Conservation (phyloP, 2,113 vertebrate genomes). For the Chinchilla lanigera region DNA sequence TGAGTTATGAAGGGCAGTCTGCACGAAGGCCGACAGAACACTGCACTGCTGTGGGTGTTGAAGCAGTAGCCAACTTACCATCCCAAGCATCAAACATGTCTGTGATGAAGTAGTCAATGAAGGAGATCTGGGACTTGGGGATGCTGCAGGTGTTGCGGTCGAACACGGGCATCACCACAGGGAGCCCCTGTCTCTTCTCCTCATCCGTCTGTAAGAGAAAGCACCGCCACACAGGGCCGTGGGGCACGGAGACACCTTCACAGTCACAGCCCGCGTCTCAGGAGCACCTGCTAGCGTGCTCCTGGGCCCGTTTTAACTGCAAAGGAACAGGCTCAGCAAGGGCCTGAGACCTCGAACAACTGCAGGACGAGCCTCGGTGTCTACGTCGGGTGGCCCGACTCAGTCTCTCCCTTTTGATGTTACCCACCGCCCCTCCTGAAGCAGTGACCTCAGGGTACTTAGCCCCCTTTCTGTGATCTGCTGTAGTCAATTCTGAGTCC, state of each 20-base stretch:
- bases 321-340: background rate
- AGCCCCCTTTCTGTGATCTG: background rate
- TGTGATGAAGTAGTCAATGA: slow-evolving; percentile 99
- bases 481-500: background rate
- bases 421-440: background rate
- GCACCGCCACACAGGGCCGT: slow-evolving; percentile 22
- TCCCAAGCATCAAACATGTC: slow-evolving; percentile 99
- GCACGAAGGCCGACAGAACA: background rate
- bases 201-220: slow-evolving; percentile 94
- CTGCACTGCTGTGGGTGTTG: background rate
- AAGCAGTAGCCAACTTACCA: slow-evolving; percentile 87
- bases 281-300: background rate
- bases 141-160: slow-evolving; percentile 97
- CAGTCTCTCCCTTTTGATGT: background rate
- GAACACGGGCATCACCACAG: slow-evolving; percentile 98
- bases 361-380: background rate
- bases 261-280: background rate
- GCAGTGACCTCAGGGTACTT: background rate
- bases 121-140: slow-evolving; percentile 98
- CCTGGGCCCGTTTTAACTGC: too few relatives aligned
- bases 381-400: background rate
- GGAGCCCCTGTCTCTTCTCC: slow-evolving; percentile 95
- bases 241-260: background rate
- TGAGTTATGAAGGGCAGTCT: background rate
- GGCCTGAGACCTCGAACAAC: rapidly evolving